Evolutionary conservation across 2,797 vertebrate species (phyloP), one percentile per base, ranked within the genome.

Genomic region (Triplophysa yarkandensis): DNA sequence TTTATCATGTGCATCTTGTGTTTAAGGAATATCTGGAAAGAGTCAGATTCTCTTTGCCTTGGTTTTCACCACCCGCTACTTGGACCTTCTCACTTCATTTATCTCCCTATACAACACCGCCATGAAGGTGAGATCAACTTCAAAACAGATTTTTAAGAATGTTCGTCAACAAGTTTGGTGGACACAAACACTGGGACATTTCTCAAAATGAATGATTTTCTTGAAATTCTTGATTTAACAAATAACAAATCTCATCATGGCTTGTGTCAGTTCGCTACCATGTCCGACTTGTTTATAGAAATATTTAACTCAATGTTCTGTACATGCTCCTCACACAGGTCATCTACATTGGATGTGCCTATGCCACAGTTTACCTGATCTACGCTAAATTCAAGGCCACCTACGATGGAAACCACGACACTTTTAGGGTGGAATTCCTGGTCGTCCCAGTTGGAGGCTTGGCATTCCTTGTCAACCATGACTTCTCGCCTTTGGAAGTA

Each of bases 91-190:
- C 86, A 98, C 95, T 55, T 92, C 96, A 60, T 99, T 97, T 90
- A 98, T 99, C 89, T 99, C 97, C 50, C 88, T 99, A 74, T 99
- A 99, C 91, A 99, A 99, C 88, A 96, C 95, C 80, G 92, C 88
- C 87, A 99, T 99, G 97, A 99, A 99, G 97, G 97, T 98, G 89
- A 85, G 82, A 83, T 85, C 41, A 25, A 9, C 9, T 1, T 1
- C 1, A 39, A 39, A 39, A 36, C 0, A 11, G 1, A 39, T 39
- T 39, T 11, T 39, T 9, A 39, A 14, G 36, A 39, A 11, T 14
- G 36, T 39, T 39, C 3, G 10, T 39, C 7, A 34, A 36, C 34
- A 36, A 36, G 8, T 1, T 10, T 36, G 9, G 11, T 39, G 36
- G 11, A 3, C 36, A 39, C 36, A 39, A 39, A 39, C 36, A 39